These are phyloP conservation scores for Perognathus longimembris DNA, from an alignment of 2,113 vertebrate species.

Conservation along the genomic window DNA sequence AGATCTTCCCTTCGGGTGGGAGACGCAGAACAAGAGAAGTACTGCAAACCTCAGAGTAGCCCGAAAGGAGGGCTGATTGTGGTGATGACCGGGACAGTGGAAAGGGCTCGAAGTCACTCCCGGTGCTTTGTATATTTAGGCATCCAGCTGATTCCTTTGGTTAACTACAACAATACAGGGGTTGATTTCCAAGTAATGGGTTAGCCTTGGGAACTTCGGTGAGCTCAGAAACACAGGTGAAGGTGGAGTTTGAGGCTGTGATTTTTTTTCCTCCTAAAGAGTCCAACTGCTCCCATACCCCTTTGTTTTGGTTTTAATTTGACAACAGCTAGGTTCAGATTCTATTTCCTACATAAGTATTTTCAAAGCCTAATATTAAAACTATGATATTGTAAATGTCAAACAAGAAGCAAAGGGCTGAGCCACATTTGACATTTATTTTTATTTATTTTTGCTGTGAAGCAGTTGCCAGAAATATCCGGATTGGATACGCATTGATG, in stretches of 20 bases:
- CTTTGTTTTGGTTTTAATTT: no score
- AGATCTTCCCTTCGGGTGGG: not conserved
- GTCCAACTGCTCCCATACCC: not conserved
- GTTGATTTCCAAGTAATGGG: not conserved
- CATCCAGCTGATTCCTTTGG: not conserved
- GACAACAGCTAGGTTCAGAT: not conserved
- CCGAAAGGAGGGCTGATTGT: not conserved
- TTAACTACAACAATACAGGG: rapidly evolving
- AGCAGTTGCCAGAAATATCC: not conserved
- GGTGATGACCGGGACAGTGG: rapidly evolving
- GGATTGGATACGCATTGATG: not conserved
- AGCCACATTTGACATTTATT: not conserved
- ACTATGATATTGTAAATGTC: not conserved
- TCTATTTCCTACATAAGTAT: not conserved
- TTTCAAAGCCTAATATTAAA: not conserved
- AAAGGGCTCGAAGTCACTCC: rapidly evolving
- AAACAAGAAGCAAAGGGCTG: not conserved
- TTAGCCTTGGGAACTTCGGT: rapidly evolving
- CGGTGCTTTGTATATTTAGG: rapidly evolving
- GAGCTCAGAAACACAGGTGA: not conserved
- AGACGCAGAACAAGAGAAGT: not conserved
- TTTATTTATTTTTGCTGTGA: slow-evolving; percentile 8
- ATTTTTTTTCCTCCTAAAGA: not conserved
- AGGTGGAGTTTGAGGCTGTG: not conserved
- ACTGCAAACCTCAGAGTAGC: rapidly evolving